Evolutionary conservation across 2,888 invertebrate genomes (phyloP), one percentile per base, ranked within the genome.

Genomic region (Eupithecia exiguata): DNA sequence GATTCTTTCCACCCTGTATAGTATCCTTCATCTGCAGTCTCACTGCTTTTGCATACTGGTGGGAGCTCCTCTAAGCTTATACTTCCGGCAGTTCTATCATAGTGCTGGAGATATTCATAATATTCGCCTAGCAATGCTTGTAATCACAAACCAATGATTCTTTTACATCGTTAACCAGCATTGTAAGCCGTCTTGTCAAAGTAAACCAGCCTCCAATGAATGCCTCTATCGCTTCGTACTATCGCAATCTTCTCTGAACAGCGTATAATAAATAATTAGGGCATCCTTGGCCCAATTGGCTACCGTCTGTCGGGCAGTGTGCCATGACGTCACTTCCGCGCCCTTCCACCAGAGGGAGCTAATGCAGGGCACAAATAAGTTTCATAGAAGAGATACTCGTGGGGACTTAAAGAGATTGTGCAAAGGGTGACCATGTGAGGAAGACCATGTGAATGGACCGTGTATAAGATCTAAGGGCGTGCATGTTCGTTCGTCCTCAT

Each of bases 251-350:
- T 68, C 65, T 49, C 67, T 69, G 53, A 70, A 69, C 40, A 66
- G 66, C 43, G 68, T 58, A 58, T 65, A 69, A 71, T 72, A 74
- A 74, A 72, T 72, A 76, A 78, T 78, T 77, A 74, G 69, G 46
- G 61, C 74, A 77, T 74, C 80, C 78, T 80, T 80, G 78, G 73
- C 78, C 80, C 62, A 74, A 74, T 77, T 74, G 68, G 78, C 74
- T 68, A 63, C 70, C 72, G 72, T 71, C 70, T 72, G 68, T 76
- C 72, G 74, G 74, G 74, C 77, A 77, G 73, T 76, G 76, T 78
- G 75, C 76, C 68, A 74, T 73, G 75, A 72, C 74, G 74, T 74
- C 77, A 73, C 65, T 66, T 76, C 75, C 70, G 68, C 69, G 71
- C 65, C 61, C 38, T 38, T 65, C 63, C 63, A n/a, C 68, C 43